Percentiles rank a stretch among this genome's conserved stretches.
Conservation (phyloP, 2,888 invertebrate species). For the Heliconius aoede region DNA sequence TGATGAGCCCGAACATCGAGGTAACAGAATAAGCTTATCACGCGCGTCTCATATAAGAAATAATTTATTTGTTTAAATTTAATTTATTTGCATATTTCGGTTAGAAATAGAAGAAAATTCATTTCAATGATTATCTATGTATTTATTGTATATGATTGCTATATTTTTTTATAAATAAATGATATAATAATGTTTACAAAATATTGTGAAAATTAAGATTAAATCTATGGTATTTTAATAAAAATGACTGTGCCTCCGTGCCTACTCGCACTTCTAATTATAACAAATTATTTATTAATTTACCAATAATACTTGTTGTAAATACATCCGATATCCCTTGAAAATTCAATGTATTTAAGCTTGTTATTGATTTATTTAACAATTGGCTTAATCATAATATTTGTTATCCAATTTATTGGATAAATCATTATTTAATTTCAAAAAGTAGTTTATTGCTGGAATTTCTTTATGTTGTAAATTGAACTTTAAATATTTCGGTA, state of each 20-base stretch:
- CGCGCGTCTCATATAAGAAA: slow-evolving; percentile 18
- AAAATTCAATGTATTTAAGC: slow-evolving; percentile 9
- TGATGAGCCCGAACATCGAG: slow-evolving; percentile 39
- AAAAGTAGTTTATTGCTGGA: slow-evolving; percentile 8
- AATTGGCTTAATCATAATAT: not conserved
- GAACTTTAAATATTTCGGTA: not conserved
- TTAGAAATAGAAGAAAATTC: not conserved
- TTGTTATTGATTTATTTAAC: slow-evolving; percentile 18
- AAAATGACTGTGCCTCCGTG: slow-evolving; percentile 78
- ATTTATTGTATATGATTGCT: too few species aligned
- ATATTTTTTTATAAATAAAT: not conserved
- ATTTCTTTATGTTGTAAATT: slow-evolving; percentile 18
- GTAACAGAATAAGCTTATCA: slow-evolving; percentile 47
- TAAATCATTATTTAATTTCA: slow-evolving; percentile 61
- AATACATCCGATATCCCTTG: slow-evolving; percentile 20
- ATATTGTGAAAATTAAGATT: slow-evolving; percentile 45
- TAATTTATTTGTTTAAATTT: not conserved
- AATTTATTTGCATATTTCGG: not conserved
- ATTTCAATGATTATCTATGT: not conserved
- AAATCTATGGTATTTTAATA: slow-evolving; percentile 52
- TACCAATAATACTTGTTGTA: slow-evolving; percentile 25
- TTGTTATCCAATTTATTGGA: slow-evolving; percentile 14
- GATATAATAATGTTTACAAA: slow-evolving; percentile 28
- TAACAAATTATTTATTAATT: slow-evolving; percentile 52
- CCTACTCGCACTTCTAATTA: slow-evolving; percentile 72